These are phyloP conservation scores for Drosophila cracens DNA, from an alignment of 2,888 invertebrate genomes.

Conservation along the genomic window DNA sequence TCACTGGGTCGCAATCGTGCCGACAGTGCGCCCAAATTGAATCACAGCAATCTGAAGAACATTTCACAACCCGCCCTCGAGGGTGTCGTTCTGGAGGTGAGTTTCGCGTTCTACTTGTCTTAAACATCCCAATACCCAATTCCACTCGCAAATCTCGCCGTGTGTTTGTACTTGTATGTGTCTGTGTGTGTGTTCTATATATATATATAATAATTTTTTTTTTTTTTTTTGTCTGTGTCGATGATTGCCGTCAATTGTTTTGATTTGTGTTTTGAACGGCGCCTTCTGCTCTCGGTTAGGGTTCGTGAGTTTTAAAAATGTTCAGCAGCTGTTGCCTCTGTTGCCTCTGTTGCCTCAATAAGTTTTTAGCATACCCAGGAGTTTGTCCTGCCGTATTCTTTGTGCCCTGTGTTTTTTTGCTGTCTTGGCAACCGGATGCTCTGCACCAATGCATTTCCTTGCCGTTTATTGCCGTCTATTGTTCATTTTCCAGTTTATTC, in stretches of 20 bases:
- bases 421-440: slow-evolving; percentile 70
- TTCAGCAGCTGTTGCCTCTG: slow-evolving; percentile 67
- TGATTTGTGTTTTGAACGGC: slow-evolving; percentile 54
- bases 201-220: not conserved
- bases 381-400: slow-evolving; percentile 35
- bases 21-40: slow-evolving; percentile 88
- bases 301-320: slow-evolving; percentile 43
- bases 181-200: not conserved
- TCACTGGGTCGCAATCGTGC: slow-evolving; percentile 86
- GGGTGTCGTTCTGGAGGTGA: slow-evolving; percentile 87
- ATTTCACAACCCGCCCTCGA: slow-evolving; percentile 87
- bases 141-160: slow-evolving; percentile 7
- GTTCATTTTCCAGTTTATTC: slow-evolving; percentile 49
- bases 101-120: slow-evolving; percentile 39
- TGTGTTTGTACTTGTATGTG: slow-evolving; percentile 2
- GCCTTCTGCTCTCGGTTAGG: slow-evolving; percentile 28
- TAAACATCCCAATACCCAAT: not conserved
- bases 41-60: slow-evolving; percentile 86
- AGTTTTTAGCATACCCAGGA: slow-evolving; percentile 69
- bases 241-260: slow-evolving; percentile 83
- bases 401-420: slow-evolving; percentile 34
- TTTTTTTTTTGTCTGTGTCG: slow-evolving; percentile 27
- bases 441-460: slow-evolving; percentile 69
- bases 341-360: slow-evolving; percentile 70
- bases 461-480: slow-evolving; percentile 50